Evolutionary conservation across 2,797 vertebrate species (phyloP).

Genomic region (Tapirus indicus): DNA sequence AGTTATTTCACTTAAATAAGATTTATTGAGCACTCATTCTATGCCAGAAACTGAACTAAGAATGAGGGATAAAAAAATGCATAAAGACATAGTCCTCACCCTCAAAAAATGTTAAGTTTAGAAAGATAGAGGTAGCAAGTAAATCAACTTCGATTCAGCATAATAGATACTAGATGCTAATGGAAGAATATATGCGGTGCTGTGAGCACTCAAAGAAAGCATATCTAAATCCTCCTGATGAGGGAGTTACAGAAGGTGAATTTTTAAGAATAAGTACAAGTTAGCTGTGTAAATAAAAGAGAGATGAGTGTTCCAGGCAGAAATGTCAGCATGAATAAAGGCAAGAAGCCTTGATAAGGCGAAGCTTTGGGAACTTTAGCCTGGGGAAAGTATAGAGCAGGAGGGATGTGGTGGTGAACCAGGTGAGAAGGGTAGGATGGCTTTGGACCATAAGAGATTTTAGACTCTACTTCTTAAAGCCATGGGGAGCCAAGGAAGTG

Average conservation of each 20-base stretch:
- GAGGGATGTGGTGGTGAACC: background rate
- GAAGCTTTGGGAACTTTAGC: background rate
- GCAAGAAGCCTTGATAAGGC: background rate
- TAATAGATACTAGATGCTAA: background rate
- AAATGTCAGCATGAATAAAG: background rate
- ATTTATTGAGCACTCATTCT: background rate
- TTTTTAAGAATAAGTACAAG: background rate
- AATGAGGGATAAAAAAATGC: background rate
- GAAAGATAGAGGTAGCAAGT: background rate
- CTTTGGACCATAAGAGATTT: background rate
- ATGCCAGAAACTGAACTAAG: background rate
- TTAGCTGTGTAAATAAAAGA: background rate
- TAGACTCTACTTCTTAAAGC: background rate
- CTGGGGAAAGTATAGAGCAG: background rate
- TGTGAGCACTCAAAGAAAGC: background rate
- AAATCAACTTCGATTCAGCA: background rate
- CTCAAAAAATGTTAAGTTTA: background rate
- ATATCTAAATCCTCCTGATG: background rate
- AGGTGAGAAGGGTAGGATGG: background rate
- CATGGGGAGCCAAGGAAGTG: background rate
- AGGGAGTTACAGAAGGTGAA: background rate
- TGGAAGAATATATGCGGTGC: background rate
- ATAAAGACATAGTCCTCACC: background rate
- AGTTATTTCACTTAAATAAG: constrained; percentile 44
- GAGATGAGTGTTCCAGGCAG: background rate